Percentiles rank a stretch among this genome's conserved stretches.
phyloP scores from a whole-genome alignment of 2,888 invertebrate species.

The Hirtodrosophila confusa region DNA sequence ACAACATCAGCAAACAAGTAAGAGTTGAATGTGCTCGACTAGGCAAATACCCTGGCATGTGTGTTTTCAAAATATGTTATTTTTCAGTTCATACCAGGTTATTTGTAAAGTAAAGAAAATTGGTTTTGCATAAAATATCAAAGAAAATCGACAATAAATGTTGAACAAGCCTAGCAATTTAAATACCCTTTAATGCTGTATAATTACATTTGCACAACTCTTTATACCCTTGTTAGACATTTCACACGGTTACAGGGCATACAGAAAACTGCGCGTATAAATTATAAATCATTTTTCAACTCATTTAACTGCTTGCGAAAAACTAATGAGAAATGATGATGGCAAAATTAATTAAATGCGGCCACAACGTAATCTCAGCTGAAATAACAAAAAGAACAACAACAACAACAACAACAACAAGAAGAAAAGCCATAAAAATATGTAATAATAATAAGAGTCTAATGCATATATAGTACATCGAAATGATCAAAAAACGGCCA shows the following conservation, averaged over 20 bases:
- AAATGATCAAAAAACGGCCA: conserved; percentile 37
- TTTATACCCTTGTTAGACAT: too few species aligned
- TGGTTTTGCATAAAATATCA: too few species aligned
- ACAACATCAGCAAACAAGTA: conserved; percentile 11
- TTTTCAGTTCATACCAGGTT: neutral
- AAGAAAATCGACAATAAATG: too few species aligned
- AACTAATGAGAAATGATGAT: conserved; percentile 66
- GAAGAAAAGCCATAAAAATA: neutral
- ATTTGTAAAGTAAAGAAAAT: too few species aligned
- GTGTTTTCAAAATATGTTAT: too few species aligned
- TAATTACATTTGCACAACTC: too few species aligned
- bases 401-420: conserved; percentile 26
- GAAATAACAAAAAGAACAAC: conserved; percentile 42
- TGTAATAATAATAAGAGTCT: conserved; percentile 24
- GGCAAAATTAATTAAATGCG: conserved; percentile 67
- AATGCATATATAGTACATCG: conserved; percentile 5
- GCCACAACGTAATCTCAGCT: conserved; percentile 42
- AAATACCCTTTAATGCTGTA: too few species aligned
- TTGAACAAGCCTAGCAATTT: too few species aligned
- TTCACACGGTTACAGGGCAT: conserved; percentile 28
- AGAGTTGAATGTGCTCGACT: conserved; percentile 3
- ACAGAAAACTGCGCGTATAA: conserved; percentile 6
- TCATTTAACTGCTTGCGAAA: conserved; percentile 68
- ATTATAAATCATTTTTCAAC: conserved; percentile 73
- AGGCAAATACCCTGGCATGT: neutral